Conservation (phyloP, 1,140 invertebrate species). For the Atopsyche davidsoni region DNA sequence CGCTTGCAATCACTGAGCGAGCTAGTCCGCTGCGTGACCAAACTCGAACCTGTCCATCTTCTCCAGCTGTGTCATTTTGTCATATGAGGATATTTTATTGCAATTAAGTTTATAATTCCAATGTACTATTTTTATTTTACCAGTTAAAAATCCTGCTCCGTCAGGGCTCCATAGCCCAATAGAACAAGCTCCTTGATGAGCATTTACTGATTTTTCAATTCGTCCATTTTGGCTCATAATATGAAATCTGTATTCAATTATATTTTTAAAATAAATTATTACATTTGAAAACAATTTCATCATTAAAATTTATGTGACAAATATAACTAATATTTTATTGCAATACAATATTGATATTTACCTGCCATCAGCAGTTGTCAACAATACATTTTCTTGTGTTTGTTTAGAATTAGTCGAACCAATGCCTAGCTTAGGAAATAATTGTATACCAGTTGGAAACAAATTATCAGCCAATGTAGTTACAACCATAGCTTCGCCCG, state of each 20-base stretch:
- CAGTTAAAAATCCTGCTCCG: slow-evolving; percentile 83
- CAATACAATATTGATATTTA: slow-evolving; percentile 35
- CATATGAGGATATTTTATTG: background rate
- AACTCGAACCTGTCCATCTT: slow-evolving; percentile 94
- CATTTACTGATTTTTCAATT: slow-evolving; percentile 87
- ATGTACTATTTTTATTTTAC: slow-evolving; percentile 34
- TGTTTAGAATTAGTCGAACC: slow-evolving; percentile 55
- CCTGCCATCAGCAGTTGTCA: slow-evolving; percentile 84
- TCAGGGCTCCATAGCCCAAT: slow-evolving; percentile 86
- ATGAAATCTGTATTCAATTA: slow-evolving; percentile 60
- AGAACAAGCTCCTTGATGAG: slow-evolving; percentile 87
- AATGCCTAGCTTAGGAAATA: slow-evolving; percentile 54
- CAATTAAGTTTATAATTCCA: background rate
- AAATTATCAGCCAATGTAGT: slow-evolving; percentile 75
- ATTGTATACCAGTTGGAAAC: slow-evolving; percentile 84
- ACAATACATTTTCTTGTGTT: slow-evolving; percentile 75
- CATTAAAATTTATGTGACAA: slow-evolving; percentile 8
- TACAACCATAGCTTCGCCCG: slow-evolving; percentile 68
- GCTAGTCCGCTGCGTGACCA: slow-evolving; percentile 96
- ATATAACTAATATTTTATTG: slow-evolving; percentile 10
- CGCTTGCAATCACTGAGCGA: slow-evolving; percentile 81
- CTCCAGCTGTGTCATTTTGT: slow-evolving; percentile 66
- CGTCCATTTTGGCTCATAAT: slow-evolving; percentile 83
- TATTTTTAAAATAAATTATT: slow-evolving; percentile 6
- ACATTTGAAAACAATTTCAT: background rate